Conservation (phyloP, 2,797 vertebrate genomes). For the Paratrypauchen microcephalus region DNA sequence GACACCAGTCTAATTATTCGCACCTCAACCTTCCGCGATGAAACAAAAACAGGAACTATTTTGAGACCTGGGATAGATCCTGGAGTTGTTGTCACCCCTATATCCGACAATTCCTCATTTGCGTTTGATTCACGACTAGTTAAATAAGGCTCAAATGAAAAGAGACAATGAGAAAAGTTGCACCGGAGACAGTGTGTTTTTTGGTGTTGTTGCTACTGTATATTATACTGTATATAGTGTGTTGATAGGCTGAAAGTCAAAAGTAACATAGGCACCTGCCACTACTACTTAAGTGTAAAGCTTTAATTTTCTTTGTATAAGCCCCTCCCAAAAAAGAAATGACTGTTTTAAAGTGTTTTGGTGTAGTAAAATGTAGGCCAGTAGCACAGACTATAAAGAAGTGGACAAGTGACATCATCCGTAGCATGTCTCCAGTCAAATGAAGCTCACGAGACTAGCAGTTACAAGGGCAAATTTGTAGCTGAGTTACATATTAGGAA, state of each 20-base stretch:
- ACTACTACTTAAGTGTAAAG: neutral
- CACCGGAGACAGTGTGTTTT: constrained; percentile 64
- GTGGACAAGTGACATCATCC: no score
- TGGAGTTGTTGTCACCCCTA: constrained; percentile 66
- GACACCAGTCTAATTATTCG: constrained; percentile 76
- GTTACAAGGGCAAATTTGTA: no score
- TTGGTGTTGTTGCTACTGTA: constrained; percentile 68
- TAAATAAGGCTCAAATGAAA: constrained; percentile 79
- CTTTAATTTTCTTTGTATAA: no score
- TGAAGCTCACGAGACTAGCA: no score
- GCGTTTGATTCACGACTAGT: constrained; percentile 72
- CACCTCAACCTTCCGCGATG: constrained; percentile 71
- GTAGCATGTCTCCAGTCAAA: no score
- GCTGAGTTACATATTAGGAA: no score
- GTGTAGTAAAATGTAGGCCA: no score
- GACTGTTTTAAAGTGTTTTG: no score
- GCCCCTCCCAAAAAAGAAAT: neutral
- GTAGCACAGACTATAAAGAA: no score
- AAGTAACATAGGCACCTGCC: neutral
- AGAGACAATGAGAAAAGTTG: constrained; percentile 75
- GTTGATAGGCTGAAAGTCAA: neutral
- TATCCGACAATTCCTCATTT: constrained; percentile 43
- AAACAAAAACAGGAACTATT: constrained; percentile 77
- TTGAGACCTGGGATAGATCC: constrained; percentile 72
- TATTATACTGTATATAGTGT: constrained; percentile 20